A percentile compares a stretch with the other conserved stretches of the same genome.
phyloP scores from a whole-genome alignment of 1,140 invertebrate species.

The Geopemphigus sp. region DNA sequence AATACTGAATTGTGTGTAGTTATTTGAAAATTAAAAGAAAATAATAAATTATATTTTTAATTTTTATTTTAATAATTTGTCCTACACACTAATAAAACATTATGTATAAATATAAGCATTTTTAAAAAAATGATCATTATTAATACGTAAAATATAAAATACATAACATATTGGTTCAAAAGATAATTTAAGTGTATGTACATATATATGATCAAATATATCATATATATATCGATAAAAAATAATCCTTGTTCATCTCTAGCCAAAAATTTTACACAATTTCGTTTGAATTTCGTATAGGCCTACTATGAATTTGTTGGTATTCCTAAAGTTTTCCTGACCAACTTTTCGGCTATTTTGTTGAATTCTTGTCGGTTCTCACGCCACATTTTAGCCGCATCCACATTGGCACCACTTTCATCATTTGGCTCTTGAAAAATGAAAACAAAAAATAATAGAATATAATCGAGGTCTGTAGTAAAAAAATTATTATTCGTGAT shows the following conservation, averaged over 20 bases:
- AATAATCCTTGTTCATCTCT: neutral
- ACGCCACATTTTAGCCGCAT: slow-evolving; percentile 99
- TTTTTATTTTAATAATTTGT: too few relatives aligned
- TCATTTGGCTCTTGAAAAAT: slow-evolving; percentile 86
- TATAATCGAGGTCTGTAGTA: too few relatives aligned
- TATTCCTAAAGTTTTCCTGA: slow-evolving; percentile 81
- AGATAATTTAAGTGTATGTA: slow-evolving; percentile 18
- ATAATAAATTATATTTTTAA: neutral
- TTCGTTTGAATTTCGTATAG: neutral
- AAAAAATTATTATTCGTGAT: slow-evolving; percentile 29
- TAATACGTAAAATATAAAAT: slow-evolving; percentile 38
- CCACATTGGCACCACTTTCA: slow-evolving; percentile 98
- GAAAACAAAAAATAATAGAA: slow-evolving; percentile 21
- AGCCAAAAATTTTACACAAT: neutral
- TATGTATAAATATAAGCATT: too few relatives aligned
- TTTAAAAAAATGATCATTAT: too few relatives aligned
- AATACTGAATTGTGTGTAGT: neutral
- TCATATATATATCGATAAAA: too few relatives aligned
- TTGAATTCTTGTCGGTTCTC: slow-evolving; percentile 94
- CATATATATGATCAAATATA: neutral
- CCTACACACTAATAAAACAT: too few relatives aligned
- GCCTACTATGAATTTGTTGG: neutral
- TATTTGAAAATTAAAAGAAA: slow-evolving; percentile 4
- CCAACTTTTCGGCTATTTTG: slow-evolving; percentile 85
- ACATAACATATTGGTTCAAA: neutral